Conservation (phyloP, 2,797 vertebrate species). For the Threskiornis aethiopicus region DNA sequence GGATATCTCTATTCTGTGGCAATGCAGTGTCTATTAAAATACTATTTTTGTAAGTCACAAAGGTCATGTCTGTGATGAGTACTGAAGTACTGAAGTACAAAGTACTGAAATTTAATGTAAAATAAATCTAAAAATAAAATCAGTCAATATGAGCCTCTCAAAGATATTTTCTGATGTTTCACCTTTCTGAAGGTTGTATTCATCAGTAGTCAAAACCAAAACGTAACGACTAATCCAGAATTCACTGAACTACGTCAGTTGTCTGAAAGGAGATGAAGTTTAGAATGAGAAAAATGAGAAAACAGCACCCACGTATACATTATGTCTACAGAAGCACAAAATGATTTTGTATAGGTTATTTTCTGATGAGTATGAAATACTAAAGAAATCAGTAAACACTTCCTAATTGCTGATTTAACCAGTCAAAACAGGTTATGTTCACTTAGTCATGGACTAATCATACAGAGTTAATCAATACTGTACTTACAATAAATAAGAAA, state of each 20-base stretch:
- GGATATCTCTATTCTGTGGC: background rate
- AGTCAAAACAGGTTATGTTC: background rate
- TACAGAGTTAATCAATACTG: constrained; percentile 82
- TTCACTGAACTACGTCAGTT: background rate
- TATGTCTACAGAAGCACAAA: background rate
- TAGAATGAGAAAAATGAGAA: background rate
- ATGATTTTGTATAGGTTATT: background rate
- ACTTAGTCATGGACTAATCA: constrained; percentile 72
- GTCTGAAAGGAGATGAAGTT: background rate
- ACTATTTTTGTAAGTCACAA: background rate
- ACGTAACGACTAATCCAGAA: background rate
- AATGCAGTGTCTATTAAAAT: background rate
- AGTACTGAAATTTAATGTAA: background rate
- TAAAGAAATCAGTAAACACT: background rate
- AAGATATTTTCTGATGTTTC: background rate
- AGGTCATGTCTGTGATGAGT: background rate
- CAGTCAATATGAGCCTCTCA: background rate
- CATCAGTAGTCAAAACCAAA: background rate
- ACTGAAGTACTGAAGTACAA: too few relatives aligned
- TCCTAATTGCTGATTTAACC: constrained; percentile 8
- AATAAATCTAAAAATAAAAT: background rate
- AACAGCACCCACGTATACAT: background rate
- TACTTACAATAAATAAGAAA: constrained; percentile 77
- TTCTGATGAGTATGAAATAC: background rate
- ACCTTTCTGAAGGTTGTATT: background rate